Percentiles rank a stretch among this genome's conserved stretches.
These are phyloP conservation scores for Myrmecobius fasciatus DNA, from an alignment of 2,113 vertebrate genomes.

Conservation along the genomic window DNA sequence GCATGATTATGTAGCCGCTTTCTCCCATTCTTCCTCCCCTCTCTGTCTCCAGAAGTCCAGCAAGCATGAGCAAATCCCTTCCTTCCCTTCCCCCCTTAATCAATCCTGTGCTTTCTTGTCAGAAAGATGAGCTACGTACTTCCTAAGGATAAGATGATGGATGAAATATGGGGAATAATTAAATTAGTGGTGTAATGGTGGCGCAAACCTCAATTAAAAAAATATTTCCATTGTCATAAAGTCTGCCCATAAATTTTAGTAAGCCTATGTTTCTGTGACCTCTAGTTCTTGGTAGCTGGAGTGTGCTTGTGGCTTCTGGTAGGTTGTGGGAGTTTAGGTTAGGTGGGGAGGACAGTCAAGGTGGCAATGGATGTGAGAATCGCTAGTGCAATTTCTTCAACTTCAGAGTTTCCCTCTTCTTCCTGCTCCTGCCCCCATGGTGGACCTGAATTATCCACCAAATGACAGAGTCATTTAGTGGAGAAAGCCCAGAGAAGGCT, in stretches of 20 bases:
- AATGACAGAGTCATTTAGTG: not conserved
- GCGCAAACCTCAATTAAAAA: conserved; percentile 81
- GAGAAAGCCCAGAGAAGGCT: not conserved
- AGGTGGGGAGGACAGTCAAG: not conserved
- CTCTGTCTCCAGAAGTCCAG: conserved; percentile 4
- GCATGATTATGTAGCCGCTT: not conserved
- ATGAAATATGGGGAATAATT: conserved; percentile 81
- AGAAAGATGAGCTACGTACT: conserved; percentile 78
- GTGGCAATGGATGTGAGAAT: not conserved
- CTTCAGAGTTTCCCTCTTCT: not conserved
- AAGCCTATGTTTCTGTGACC: conserved; percentile 37
- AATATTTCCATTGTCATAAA: conserved; percentile 81
- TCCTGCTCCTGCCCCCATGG: not conserved
- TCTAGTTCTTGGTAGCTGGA: not conserved
- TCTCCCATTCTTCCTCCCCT: fast-evolving
- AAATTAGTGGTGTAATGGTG: conserved; percentile 82
- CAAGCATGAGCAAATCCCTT: not conserved
- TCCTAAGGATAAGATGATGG: conserved; percentile 77
- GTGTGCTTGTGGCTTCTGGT: not conserved
- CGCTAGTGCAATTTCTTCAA: not conserved
- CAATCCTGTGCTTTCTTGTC: conserved; percentile 74
- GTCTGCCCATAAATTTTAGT: conserved; percentile 78
- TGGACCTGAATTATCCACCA: not conserved
- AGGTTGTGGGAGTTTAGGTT: not conserved
- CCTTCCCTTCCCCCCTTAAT: conserved; percentile 52